A percentile compares a stretch with the other conserved stretches of the same genome.
Conservation (phyloP, 2,797 vertebrate species). For the Cygnus olor region DNA sequence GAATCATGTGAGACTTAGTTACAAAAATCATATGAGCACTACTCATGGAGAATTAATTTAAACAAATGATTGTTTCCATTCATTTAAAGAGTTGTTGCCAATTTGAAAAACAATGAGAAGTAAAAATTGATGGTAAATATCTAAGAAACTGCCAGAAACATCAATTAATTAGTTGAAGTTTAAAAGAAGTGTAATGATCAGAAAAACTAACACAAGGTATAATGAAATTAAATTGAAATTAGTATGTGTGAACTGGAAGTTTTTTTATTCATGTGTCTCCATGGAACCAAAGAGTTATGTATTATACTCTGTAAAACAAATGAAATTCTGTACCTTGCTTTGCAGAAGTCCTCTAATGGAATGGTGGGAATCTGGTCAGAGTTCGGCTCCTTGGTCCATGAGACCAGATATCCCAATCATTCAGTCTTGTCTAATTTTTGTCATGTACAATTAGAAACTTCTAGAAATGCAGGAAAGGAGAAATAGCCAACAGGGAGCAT, state of each 20-base stretch:
- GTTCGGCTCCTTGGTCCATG: neutral
- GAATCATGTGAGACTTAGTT: conserved; percentile 6
- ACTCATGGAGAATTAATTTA: conserved; percentile 9
- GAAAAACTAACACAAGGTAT: neutral
- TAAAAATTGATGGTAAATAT: neutral
- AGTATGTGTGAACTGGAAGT: neutral
- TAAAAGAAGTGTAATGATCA: neutral
- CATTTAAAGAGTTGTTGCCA: neutral
- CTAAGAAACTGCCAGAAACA: neutral
- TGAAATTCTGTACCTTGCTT: neutral
- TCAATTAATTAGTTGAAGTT: neutral
- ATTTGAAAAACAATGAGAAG: neutral
- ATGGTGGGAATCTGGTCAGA: neutral
- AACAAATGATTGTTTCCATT: neutral
- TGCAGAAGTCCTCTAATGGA: neutral
- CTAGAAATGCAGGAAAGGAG: neutral
- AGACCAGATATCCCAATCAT: neutral
- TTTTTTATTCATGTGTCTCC: neutral
- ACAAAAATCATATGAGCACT: neutral
- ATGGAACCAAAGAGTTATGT: neutral
- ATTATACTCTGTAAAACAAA: neutral
- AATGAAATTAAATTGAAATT: neutral
- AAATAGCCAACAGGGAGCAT: neutral
- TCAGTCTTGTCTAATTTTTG: neutral
- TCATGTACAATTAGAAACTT: neutral